Base-by-base conservation (phyloP, 1,140 invertebrate species). In the Pinna nobilis region DNA sequence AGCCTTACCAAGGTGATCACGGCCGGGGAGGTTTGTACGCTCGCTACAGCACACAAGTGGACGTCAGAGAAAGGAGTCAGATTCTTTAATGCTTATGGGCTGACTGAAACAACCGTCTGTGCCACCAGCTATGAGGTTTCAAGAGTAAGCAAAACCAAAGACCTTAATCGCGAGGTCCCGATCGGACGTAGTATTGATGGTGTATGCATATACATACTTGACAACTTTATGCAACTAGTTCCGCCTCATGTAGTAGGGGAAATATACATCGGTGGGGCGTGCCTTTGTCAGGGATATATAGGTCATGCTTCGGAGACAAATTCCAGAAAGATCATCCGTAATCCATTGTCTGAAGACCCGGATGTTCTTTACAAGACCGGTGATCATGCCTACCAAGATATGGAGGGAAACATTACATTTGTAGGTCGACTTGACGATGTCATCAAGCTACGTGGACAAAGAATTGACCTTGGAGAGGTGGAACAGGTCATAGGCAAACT, bases 31-130 rank as follows among this genome's bases (percentile, higher is more conserved):
- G 76, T 76, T 13, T 82, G 81, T 44, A 78, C 78, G 25, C 30
- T 80, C 1, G 61, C 60, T 30, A 78, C 68, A 32, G 81, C 81
- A 5, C 39, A 77, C 3, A 80, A 77, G 59, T 82, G 81, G 81
- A 76, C 78, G 15, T 59, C 66, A 20, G 37, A 59, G 11, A 50
- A 33, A 25, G 28, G 55, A n/a, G 65, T 72, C 11, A 39, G 61
- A 49, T 82, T 82, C 61, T 82, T 80, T 59, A 82, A 82, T 70
- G 78, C 78, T 2, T 82, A 82, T 67, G 81, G 81, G 13, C 76
- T 76, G 49, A 80, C 81, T 5, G 81, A 82, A 66, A 70, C 73
- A 37, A 82, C 81, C 1, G 81, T 82, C n/a, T 80, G 81, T 28
- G 78, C 81, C 15, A 80, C 81, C 15, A 70, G 70, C 47, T 78